phyloP scores from a whole-genome alignment of 2,888 invertebrate genomes.

The Tachina grossa region DNA sequence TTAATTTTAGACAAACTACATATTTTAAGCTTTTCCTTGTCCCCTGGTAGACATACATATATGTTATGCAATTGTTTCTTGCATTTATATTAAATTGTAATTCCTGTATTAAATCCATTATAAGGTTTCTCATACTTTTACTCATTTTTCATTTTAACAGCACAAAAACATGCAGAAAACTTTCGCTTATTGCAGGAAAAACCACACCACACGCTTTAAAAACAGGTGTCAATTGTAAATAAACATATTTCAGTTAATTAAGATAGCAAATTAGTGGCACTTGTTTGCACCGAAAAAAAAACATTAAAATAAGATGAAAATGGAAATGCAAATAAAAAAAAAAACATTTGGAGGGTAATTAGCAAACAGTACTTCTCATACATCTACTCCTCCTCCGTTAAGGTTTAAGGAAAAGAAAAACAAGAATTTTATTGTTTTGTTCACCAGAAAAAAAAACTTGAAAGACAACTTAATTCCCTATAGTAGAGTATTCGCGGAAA shows the following conservation, averaged over 20 bases:
- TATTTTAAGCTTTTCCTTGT: conserved; percentile 10
- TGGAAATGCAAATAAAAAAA: background rate
- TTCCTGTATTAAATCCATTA: conserved; percentile 24
- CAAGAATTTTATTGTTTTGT: too few relatives aligned
- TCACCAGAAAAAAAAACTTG: too few relatives aligned
- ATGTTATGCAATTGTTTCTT: conserved; percentile 28
- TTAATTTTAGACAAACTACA: conserved; percentile 14
- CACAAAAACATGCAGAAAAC: background rate
- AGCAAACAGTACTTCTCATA: background rate
- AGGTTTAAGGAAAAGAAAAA: background rate
- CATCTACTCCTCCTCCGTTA: background rate
- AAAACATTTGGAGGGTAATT: background rate
- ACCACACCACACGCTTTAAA: background rate
- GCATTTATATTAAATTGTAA: conserved; percentile 27
- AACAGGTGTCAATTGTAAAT: conserved; percentile 14
- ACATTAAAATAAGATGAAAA: background rate
- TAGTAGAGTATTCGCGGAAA: too few relatives aligned
- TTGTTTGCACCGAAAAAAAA: background rate
- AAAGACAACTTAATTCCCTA: too few relatives aligned
- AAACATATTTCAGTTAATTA: conserved; percentile 2
- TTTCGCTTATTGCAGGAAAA: background rate
- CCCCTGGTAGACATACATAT: background rate
- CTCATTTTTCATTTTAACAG: conserved; percentile 6
- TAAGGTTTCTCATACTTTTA: conserved; percentile 41
- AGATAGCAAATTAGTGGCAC: background rate